Percentiles rank a stretch among this genome's conserved stretches.
Conservation (phyloP, 2,888 invertebrate genomes). For the Troglohyphantes excavatus region DNA sequence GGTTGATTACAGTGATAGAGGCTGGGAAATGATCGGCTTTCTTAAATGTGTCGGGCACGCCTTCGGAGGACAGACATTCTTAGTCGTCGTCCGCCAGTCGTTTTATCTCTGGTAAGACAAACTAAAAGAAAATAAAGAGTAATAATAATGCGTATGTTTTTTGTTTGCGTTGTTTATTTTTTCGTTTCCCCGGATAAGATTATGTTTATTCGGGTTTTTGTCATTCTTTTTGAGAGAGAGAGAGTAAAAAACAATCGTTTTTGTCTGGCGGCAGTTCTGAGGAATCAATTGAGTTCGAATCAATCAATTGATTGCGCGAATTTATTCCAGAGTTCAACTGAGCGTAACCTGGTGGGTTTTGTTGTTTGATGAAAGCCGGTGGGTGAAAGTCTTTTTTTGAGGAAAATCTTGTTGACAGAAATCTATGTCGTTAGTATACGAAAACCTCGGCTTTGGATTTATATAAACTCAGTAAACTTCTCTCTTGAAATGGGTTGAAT, state of each 20-base stretch:
- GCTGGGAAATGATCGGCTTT: conserved; percentile 69
- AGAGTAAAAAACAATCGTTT: not conserved
- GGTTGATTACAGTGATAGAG: conserved; percentile 65
- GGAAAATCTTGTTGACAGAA: too few relatives aligned
- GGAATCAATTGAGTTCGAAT: not conserved
- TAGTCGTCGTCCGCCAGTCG: conserved; percentile 11
- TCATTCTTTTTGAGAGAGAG: not conserved
- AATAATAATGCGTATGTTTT: conserved; percentile 2
- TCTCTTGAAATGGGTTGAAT: too few relatives aligned
- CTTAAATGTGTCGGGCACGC: conserved; percentile 74
- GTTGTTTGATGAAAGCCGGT: too few relatives aligned
- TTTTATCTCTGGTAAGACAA: not conserved
- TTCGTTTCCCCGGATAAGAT: not conserved
- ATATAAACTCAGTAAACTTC: too few relatives aligned
- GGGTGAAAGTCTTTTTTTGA: too few relatives aligned
- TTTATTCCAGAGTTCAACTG: not conserved
- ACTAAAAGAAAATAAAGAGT: too few relatives aligned
- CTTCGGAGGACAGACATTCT: conserved; percentile 62
- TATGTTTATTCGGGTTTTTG: conserved; percentile 4
- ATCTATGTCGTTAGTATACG: too few relatives aligned
- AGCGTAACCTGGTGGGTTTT: not conserved
- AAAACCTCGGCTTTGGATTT: too few relatives aligned
- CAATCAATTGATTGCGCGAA: not conserved
- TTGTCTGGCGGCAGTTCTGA: too few relatives aligned
- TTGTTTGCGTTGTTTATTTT: not conserved